A percentile compares a stretch with the other conserved stretches of the same genome.
phyloP scores from a whole-genome alignment of 2,888 invertebrate genomes.

The Caenorhabditis uteleia region DNA sequence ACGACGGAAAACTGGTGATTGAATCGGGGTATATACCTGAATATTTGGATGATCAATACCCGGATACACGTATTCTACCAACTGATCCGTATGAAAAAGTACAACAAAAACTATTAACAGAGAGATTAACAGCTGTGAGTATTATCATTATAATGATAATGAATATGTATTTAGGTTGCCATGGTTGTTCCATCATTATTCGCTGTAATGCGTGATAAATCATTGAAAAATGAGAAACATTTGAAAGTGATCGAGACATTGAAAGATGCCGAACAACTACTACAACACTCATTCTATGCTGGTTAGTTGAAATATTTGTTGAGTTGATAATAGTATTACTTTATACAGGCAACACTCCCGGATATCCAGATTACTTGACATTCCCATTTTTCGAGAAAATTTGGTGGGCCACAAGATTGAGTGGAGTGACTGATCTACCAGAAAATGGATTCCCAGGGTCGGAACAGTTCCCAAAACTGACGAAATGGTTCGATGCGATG shows the following conservation, averaged over 20 bases:
- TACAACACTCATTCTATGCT: constrained; percentile 43
- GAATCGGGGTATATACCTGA: constrained; percentile 83
- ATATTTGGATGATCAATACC: constrained; percentile 83
- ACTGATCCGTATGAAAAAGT: constrained; percentile 75
- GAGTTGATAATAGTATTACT: neutral
- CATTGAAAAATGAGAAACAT: constrained; percentile 38
- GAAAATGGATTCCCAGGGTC: constrained; percentile 35
- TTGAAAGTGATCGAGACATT: constrained; percentile 36
- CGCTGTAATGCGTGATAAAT: constrained; percentile 27
- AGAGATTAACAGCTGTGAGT: constrained; percentile 70
- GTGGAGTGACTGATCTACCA: constrained; percentile 32
- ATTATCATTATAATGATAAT: neutral
- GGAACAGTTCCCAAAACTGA: constrained; percentile 42
- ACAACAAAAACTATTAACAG: constrained; percentile 79
- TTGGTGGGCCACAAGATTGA: constrained; percentile 30
- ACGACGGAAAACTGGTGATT: constrained; percentile 73
- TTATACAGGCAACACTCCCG: constrained; percentile 31
- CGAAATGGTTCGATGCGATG: constrained; percentile 38
- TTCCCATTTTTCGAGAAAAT: constrained; percentile 59
- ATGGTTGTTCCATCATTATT: constrained; percentile 36
- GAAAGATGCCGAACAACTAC: constrained; percentile 31
- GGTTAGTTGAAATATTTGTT: constrained; percentile 8
- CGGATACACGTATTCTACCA: constrained; percentile 76
- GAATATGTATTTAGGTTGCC: constrained; percentile 25
- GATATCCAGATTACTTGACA: constrained; percentile 49